Evolutionary conservation across 1,140 invertebrate genomes (phyloP).

Genomic region (Pseudachorutes palmiensis): DNA sequence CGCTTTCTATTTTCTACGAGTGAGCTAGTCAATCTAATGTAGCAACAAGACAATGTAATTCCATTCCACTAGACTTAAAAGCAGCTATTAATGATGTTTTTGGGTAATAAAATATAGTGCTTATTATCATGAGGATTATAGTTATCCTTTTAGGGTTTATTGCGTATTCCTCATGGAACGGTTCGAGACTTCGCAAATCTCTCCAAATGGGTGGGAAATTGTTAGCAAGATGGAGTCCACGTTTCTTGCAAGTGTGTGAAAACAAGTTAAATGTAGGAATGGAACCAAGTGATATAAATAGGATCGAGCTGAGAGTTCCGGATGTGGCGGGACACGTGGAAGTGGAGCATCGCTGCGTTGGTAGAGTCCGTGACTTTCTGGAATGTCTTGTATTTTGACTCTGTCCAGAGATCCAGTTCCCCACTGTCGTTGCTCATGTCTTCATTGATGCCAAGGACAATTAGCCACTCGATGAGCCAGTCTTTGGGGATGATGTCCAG

Average conservation of each 20-base stretch:
- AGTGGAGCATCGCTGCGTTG: slow-evolving; percentile 90
- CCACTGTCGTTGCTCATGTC: slow-evolving; percentile 46
- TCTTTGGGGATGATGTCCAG: slow-evolving; percentile 86
- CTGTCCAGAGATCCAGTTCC: slow-evolving; percentile 74
- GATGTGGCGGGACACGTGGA: slow-evolving; percentile 79
- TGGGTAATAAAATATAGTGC: too few relatives aligned
- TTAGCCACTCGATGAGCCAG: slow-evolving; percentile 84
- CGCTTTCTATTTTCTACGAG: too few relatives aligned
- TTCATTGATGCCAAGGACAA: slow-evolving; percentile 69
- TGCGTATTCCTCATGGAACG: slow-evolving; percentile 93
- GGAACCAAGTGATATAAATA: slow-evolving; percentile 91
- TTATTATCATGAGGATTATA: too few relatives aligned
- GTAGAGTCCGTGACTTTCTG: slow-evolving; percentile 90
- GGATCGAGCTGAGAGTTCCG: slow-evolving; percentile 77
- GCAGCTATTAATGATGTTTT: too few relatives aligned
- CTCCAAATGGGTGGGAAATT: slow-evolving; percentile 87
- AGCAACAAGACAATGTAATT: too few relatives aligned
- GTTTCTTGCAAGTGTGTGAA: slow-evolving; percentile 78
- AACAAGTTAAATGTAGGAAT: slow-evolving; percentile 82
- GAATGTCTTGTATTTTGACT: slow-evolving; percentile 84
- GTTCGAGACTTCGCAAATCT: slow-evolving; percentile 78
- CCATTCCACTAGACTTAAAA: too few relatives aligned
- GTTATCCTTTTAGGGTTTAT: slow-evolving; percentile 65
- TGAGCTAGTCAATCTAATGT: too few relatives aligned
- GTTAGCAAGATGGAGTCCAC: slow-evolving; percentile 73